Evolutionary conservation across 2,888 invertebrate species (phyloP).

Genomic region (Cybosia mesomella): DNA sequence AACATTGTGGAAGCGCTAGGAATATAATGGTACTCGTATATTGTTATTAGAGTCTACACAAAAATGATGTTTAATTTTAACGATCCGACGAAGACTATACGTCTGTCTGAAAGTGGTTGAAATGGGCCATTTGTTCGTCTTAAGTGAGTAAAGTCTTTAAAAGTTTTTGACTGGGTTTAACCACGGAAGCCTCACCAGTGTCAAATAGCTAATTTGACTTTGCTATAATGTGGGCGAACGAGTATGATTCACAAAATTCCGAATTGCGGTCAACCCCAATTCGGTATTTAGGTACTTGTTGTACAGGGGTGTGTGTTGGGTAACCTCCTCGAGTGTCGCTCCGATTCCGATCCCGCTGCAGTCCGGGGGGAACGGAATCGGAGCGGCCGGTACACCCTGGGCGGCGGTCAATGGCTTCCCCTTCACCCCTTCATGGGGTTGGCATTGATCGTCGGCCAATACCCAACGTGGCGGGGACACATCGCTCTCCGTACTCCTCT

Average conservation of each 20-base stretch:
- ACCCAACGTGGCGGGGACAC: no score
- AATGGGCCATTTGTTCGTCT: not conserved
- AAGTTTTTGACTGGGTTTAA: not conserved
- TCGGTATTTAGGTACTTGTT: slow-evolving; percentile 2
- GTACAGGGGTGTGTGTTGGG: no score
- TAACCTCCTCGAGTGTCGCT: no score
- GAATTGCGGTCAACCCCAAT: not conserved
- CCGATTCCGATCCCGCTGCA: no score
- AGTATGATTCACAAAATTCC: not conserved
- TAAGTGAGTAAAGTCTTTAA: not conserved
- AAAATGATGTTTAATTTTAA: not conserved
- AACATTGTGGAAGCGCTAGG: slow-evolving; percentile 6
- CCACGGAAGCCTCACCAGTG: slow-evolving; percentile 1
- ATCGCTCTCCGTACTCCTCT: no score
- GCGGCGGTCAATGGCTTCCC: no score
- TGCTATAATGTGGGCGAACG: not conserved
- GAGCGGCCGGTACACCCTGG: no score
- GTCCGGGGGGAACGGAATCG: no score
- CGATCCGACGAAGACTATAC: not conserved
- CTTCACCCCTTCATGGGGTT: no score
- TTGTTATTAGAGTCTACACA: not conserved
- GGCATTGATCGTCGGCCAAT: no score
- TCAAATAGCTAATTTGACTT: slow-evolving; percentile 4
- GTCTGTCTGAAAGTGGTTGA: not conserved
- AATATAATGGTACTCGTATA: not conserved